Evolutionary conservation across 2,113 vertebrate genomes (phyloP).

Genomic region (Heterocephalus glaber): DNA sequence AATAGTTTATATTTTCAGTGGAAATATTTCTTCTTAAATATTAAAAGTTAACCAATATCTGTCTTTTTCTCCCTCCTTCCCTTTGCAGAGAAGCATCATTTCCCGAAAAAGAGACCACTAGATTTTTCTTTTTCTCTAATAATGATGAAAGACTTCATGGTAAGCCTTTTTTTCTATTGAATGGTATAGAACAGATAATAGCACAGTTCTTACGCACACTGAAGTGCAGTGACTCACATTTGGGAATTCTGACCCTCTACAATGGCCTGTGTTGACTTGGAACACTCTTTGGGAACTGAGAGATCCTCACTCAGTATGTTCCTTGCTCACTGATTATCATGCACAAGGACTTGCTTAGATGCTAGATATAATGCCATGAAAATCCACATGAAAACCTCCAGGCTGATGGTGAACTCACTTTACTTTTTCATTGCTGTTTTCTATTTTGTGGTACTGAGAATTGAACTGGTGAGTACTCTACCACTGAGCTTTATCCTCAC

Average conservation of each 20-base stretch:
- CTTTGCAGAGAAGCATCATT: conserved; percentile 80
- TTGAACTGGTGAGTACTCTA: neutral
- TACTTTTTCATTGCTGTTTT: neutral
- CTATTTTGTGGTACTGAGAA: neutral
- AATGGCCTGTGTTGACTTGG: neutral
- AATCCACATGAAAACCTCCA: neutral
- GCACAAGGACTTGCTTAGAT: neutral
- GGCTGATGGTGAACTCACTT: neutral
- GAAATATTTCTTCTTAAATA: conserved; percentile 58
- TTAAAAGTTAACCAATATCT: neutral
- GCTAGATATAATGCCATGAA: neutral
- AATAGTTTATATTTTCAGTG: conserved; percentile 38
- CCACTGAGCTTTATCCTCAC: neutral
- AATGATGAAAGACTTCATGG: conserved; percentile 90
- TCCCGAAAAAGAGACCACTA: conserved; percentile 62
- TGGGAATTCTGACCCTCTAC: neutral
- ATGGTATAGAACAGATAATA: neutral
- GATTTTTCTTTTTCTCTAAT: conserved; percentile 91
- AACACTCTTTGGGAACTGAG: neutral
- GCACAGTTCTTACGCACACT: neutral
- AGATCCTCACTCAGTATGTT: neutral
- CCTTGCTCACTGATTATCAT: neutral
- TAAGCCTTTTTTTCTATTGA: conserved; percentile 68
- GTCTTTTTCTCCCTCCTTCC: neutral
- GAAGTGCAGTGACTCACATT: neutral